Base-by-base conservation (phyloP, 2,888 invertebrate species). In the Caenorhabditis becei region DNA sequence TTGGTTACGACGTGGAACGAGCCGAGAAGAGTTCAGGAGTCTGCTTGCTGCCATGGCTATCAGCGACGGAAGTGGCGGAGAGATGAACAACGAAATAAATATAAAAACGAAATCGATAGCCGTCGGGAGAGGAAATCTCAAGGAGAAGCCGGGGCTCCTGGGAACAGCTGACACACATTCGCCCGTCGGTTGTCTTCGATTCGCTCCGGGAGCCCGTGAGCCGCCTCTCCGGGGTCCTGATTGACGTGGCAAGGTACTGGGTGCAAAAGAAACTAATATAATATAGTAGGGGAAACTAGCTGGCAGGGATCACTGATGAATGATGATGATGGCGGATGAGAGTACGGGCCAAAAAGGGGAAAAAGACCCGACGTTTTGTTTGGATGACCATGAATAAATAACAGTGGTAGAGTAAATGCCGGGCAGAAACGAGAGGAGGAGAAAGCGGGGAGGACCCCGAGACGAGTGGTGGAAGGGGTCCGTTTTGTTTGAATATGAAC, bases 21-120 rank as follows among this genome's bases (percentile, higher is more conserved):
- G 32, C 18, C 10, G 24, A 7, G 20, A 59, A n/a, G 35, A 16
- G 26, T 35, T 59, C 59, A 18, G 47, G 18, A 18, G 18, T 53
- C 53, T 47, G 26, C 58, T 35, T 47, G 35, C 44, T 54, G 32
- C 32, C 62, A 41, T 10, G 63, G 56, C 56, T 71, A 47, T 58
- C 70, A 20, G 26, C 51, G n/a, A n/a, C n/a, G n/a, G n/a, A n/a
- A n/a, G n/a, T 41, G 37, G 16, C 47, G 63, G 35, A n/a, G n/a
- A n/a, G n/a, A 61, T 75, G 75, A 75, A 75, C 75, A 66, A 75
- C 75, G 61, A 75, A 66, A 75, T 75, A 66, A 75, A 75, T 75
- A 75, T 75, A 75, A 75, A 75, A 75, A 75, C 75, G 75, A 75
- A 75, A 75, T 75, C 75, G 75, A 75, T 75, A 75, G 75, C 61